Evolutionary conservation across 2,888 invertebrate genomes (phyloP), one percentile per base, ranked within the genome.

Genomic region (Chrysolina haemoptera): DNA sequence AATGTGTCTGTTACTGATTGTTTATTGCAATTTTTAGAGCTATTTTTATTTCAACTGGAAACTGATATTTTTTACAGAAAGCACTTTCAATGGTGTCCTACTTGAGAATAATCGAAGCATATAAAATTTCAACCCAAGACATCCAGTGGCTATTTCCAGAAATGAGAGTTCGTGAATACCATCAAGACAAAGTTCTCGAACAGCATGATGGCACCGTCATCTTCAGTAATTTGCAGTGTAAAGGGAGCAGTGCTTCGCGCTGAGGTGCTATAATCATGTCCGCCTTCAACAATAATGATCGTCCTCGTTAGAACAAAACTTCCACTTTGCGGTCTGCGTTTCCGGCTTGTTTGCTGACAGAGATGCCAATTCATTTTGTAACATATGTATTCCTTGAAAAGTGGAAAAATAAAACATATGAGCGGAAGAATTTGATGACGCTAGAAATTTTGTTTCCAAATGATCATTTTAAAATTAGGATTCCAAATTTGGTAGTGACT

Each of bases 241-340:
- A 22, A 55, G 22, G 22, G 55, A 55, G n/a, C 14, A 22, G 12
- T 55, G 55, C 22, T 11, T 14, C 27, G 22, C 22, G 55, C 55
- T 0, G 22, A 55, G 27, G 55, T 22, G 22, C 14, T 27, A 55
- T 55, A 55, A 55, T 22, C 55, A 55, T 55, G 55, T 27, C 55
- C 11, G 55, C 22, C 20, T 55, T 55, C 8, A 22, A 10, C 22
- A 55, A 55, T 55, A 55, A 55, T 55, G 55, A 55, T 55, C 55
- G 1, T 55, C 20, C 55, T 55, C 55, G 55, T 55, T 55, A 55
- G 55, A 55, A 55, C 20, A 22, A 55, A 20, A 55, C 18, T 1
- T 55, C 22, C 20, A 55, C 18, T 43, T 50, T n/a, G n/a, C 22
- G 22, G 20, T 22, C 20, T 55, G 53, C 20, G 53, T 53, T 55